These are phyloP conservation scores for Hydrolagus colliei DNA, from an alignment of 2,797 vertebrate species.

Conservation along the genomic window DNA sequence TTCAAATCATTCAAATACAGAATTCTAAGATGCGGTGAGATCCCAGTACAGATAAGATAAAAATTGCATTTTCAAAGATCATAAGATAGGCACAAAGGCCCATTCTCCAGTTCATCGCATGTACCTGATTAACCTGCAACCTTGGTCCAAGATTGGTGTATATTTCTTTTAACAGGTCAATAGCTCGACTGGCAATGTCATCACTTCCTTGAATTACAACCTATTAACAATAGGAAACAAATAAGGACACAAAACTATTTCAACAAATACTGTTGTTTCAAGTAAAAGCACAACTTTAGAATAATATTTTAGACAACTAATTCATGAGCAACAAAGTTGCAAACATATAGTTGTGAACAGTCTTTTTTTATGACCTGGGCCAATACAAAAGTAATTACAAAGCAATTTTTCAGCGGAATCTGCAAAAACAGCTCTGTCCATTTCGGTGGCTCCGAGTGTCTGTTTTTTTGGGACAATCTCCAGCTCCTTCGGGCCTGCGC, in stretches of 20 bases:
- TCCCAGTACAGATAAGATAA: neutral
- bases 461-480: no score
- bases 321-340: no score
- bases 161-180: constrained; percentile 97
- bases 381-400: no score
- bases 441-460: no score
- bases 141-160: constrained; percentile 98
- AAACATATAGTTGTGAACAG: no score
- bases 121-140: constrained; percentile 96
- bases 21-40: no score
- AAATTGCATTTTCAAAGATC: neutral
- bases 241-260: constrained; percentile 26
- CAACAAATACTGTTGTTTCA: neutral
- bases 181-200: constrained; percentile 92
- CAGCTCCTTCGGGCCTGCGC: no score
- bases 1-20: no score
- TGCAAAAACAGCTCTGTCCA: no score
- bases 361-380: no score
- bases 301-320: neutral
- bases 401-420: no score
- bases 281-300: neutral
- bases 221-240: constrained; percentile 50
- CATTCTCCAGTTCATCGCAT: neutral
- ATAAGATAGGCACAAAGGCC: no score
- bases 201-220: constrained; percentile 98